Percentiles rank a stretch among this genome's conserved stretches.
phyloP scores from a whole-genome alignment of 2,888 invertebrate genomes.

The Trichogramma evanescens region DNA sequence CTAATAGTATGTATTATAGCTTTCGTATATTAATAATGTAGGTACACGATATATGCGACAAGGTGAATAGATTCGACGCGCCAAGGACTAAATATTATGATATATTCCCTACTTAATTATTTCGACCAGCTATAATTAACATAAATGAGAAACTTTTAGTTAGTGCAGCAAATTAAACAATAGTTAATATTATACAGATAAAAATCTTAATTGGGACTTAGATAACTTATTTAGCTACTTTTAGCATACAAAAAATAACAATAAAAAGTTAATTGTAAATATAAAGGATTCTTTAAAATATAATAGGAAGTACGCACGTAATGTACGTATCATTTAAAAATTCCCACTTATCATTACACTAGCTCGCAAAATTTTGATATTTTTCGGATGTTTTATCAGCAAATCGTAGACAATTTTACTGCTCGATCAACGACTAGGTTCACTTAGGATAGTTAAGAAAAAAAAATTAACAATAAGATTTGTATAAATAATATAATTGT shows the following conservation, averaged over 20 bases:
- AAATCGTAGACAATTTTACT: not conserved
- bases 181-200: not conserved
- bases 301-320: slow-evolving; percentile 28
- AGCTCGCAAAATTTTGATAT: slow-evolving; percentile 1
- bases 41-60: slow-evolving; percentile 11
- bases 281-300: not conserved
- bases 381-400: not conserved
- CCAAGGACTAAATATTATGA: too few relatives aligned
- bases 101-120: not conserved
- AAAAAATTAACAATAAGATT: not conserved
- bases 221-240: not conserved
- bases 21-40: slow-evolving; percentile 9
- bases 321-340: slow-evolving; percentile 29
- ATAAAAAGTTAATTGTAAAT: slow-evolving; percentile 16
- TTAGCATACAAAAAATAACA: slow-evolving; percentile 4
- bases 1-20: slow-evolving; percentile 11
- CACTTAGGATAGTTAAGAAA: not conserved
- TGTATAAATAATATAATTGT: not conserved
- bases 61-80: not conserved
- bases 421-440: not conserved
- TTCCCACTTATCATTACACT: slow-evolving; percentile 1
- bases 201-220: not conserved
- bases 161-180: slow-evolving; percentile 16
- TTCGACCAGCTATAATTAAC: not conserved
- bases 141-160: slow-evolving; percentile 7